Evolutionary conservation across 2,888 invertebrate species (phyloP).

Genomic region (Thyatira batis): DNA sequence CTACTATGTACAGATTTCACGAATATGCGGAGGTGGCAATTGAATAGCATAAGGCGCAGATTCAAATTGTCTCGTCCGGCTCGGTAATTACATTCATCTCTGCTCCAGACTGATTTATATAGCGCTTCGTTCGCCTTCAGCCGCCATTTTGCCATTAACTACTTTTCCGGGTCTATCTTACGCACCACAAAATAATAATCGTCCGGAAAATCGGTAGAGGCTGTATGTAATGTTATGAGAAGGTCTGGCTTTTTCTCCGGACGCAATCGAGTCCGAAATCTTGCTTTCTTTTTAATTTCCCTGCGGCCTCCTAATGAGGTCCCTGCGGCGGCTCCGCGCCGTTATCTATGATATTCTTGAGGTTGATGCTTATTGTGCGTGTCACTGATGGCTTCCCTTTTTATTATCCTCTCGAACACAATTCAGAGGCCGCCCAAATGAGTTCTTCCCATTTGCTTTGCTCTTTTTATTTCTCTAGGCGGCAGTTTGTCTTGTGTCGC

Average conservation of each 20-base stretch:
- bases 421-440: slow-evolving; percentile 80
- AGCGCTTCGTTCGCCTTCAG: slow-evolving; percentile 47
- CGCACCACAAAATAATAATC: slow-evolving; percentile 83
- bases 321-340: slow-evolving; percentile 70
- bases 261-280: slow-evolving; percentile 80
- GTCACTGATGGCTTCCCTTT: slow-evolving; percentile 82
- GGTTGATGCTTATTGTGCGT: slow-evolving; percentile 83
- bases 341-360: slow-evolving; percentile 83
- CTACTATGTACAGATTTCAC: slow-evolving; percentile 1
- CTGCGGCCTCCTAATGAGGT: slow-evolving; percentile 82
- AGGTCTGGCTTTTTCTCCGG: slow-evolving; percentile 73
- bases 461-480: slow-evolving; percentile 80
- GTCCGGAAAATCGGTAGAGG: slow-evolving; percentile 80
- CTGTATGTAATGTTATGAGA: slow-evolving; percentile 83
- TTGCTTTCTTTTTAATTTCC: slow-evolving; percentile 83
- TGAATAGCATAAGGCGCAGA: slow-evolving; percentile 37
- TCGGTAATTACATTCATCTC: slow-evolving; percentile 68
- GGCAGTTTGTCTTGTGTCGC: slow-evolving; percentile 78
- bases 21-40: slow-evolving; percentile 24
- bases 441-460: slow-evolving; percentile 80
- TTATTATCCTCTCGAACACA: slow-evolving; percentile 82
- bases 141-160: slow-evolving; percentile 66
- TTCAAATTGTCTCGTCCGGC: slow-evolving; percentile 61
- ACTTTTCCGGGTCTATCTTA: slow-evolving; percentile 74
- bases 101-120: slow-evolving; percentile 68